Base-by-base conservation (phyloP, 2,113 vertebrate species). In the Baryphthengus martii region DNA sequence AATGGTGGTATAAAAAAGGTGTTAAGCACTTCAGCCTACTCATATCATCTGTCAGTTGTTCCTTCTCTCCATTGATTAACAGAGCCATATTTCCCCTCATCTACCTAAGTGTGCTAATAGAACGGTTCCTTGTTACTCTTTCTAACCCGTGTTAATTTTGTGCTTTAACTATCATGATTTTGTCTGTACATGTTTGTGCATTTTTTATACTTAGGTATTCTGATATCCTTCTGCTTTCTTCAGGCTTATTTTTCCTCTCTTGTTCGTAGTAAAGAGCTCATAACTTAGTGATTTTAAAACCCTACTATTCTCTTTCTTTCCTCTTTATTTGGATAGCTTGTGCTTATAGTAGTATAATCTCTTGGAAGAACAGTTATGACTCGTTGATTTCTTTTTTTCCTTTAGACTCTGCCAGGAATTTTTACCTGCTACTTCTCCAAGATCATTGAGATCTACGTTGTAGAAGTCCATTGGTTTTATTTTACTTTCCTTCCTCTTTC, bases 21-120 rank as follows among this genome's bases (percentile, higher is more conserved):
- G 83, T 71, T 93, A 95, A 90, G 68, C 68, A 56, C 24, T 95
- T 92, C 86, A 95, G 79, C 89, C 93, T 88, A 77, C 91, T 93
- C 86, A 71, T 24, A 74, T 95, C 56, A 81, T 90, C 92, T 94
- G 79, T 92, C 89, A 67, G 56, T 67, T 95, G 67, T 90, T 94
- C 88, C 90, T 92, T 45, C 40, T 90, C 72, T 92, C 55, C 59
- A 19, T 17, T 87, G 80, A 91, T 93, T 76, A 90, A 37, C n/a
- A 61, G 40, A 83, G 42, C 19, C 58, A 62, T 37, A 3, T 90
- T 97, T 93, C 73, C 67, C 47, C 44, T 77, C 76, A 29, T 70
- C 74, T 84, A 29, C 56, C 72, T 80, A 63, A 71, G 80, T 29
- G 55, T 89, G 67, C 47, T 77, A 39, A 88, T 67, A 55, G 67